Evolutionary conservation across 2,113 vertebrate genomes (phyloP).

Genomic region (Collichthys lucidus): DNA sequence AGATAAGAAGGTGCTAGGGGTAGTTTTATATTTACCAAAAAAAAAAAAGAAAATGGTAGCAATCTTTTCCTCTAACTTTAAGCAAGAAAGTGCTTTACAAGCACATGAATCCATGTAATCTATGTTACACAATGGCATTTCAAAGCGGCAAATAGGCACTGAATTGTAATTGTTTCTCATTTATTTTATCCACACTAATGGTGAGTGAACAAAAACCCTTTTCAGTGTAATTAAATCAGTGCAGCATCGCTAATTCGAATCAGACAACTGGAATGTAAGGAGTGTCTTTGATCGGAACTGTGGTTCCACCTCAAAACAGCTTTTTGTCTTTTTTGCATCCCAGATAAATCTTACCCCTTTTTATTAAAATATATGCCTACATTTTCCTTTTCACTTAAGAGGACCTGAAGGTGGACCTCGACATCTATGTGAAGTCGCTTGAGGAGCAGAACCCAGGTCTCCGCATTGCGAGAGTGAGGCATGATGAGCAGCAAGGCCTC

Average conservation of each 20-base stretch:
- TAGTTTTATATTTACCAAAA: neutral
- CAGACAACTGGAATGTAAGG: neutral
- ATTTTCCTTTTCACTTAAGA: conserved; percentile 50
- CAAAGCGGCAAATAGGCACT: neutral
- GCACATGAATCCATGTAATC: no score
- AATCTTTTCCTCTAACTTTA: no score
- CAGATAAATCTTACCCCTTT: neutral
- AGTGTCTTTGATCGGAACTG: neutral
- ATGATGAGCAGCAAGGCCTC: conserved; percentile 78
- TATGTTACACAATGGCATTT: neutral
- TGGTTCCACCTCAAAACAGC: neutral
- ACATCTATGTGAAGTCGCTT: conserved; percentile 55
- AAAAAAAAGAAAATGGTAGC: no score
- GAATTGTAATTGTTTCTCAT: no score
- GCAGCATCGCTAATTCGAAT: neutral
- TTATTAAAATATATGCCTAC: neutral
- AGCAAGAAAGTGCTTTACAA: no score
- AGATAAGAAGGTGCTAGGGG: neutral
- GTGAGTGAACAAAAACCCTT: no score
- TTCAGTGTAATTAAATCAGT: neutral
- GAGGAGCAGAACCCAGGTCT: conserved; percentile 65
- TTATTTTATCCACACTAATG: neutral
- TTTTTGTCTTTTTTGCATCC: neutral
- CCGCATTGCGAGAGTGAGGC: conserved; percentile 63
- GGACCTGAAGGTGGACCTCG: conserved; percentile 70